phyloP scores from a whole-genome alignment of 1,140 invertebrate species.

The Pseudobourletiella spinata region DNA sequence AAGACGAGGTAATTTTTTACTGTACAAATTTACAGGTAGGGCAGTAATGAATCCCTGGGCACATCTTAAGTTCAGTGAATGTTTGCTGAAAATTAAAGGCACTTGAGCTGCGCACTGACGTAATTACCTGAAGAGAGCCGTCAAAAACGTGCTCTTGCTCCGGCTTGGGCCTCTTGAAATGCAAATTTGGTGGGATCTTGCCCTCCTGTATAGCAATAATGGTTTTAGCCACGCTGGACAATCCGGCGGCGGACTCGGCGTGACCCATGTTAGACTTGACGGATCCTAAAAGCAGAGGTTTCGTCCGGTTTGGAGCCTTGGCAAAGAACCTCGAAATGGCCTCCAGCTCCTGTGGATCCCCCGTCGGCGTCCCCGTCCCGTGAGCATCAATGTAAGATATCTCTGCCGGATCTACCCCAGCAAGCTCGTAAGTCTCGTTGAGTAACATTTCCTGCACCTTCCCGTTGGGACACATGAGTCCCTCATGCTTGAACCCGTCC shows the following conservation, averaged over 20 bases:
- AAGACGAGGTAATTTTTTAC: too few relatives aligned
- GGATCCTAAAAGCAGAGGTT: slow-evolving; percentile 73
- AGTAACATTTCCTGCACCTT: slow-evolving; percentile 78
- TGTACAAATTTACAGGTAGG: too few relatives aligned
- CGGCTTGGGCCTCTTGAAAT: slow-evolving; percentile 49
- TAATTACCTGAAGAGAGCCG: slow-evolving; percentile 49
- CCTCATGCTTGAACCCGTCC: slow-evolving; percentile 76
- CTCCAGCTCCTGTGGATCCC: slow-evolving; percentile 60
- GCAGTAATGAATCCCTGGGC: too few relatives aligned
- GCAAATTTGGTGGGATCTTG: slow-evolving; percentile 50
- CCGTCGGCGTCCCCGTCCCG: slow-evolving; percentile 61
- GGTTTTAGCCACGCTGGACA: slow-evolving; percentile 72
- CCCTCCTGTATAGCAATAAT: slow-evolving; percentile 47
- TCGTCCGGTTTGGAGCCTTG: slow-evolving; percentile 46
- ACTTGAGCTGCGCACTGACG: too few relatives aligned
- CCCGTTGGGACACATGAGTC: slow-evolving; percentile 85
- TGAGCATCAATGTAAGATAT: slow-evolving; percentile 89
- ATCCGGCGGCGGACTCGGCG: slow-evolving; percentile 77
- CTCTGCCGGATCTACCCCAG: slow-evolving; percentile 66
- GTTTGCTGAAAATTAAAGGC: too few relatives aligned
- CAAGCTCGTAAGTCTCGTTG: slow-evolving; percentile 71
- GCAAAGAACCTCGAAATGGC: slow-evolving; percentile 77
- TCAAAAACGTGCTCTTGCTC: slow-evolving; percentile 57
- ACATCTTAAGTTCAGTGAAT: too few relatives aligned
- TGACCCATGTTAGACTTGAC: slow-evolving; percentile 92